Conservation (phyloP, 2,888 invertebrate genomes). For the Drosophila kambysellisi region DNA sequence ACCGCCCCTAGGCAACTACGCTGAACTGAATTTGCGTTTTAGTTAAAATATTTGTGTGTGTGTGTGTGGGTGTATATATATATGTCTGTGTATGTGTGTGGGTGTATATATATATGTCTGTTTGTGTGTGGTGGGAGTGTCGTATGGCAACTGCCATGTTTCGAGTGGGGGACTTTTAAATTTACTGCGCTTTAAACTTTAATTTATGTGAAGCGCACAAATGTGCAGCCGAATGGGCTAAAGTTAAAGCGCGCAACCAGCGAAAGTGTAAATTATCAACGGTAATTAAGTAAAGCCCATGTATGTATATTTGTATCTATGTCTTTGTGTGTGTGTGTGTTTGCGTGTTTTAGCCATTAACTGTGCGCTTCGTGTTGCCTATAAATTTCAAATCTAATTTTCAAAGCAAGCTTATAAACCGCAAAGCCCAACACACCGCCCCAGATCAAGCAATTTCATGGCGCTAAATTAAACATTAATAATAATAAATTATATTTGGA, state of each 20-base stretch:
- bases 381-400: constrained; percentile 76
- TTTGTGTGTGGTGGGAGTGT: constrained; percentile 5
- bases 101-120: background rate
- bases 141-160: constrained; percentile 26
- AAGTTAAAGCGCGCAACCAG: constrained; percentile 57
- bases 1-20: constrained; percentile 20
- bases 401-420: constrained; percentile 51
- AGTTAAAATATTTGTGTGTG: constrained; percentile 49
- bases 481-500: background rate
- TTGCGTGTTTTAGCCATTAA: constrained; percentile 51
- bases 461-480: constrained; percentile 25
- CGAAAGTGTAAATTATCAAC: constrained; percentile 79
- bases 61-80: background rate
- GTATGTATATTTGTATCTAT: constrained; percentile 27
- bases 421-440: constrained; percentile 31
- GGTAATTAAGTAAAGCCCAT: constrained; percentile 74
- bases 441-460: constrained; percentile 32
- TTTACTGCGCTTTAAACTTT: constrained; percentile 76
- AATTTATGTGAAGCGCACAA: constrained; percentile 70
- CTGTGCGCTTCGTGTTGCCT: constrained; percentile 52
- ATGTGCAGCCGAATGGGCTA: constrained; percentile 47
- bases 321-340: constrained; percentile 12
- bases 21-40: constrained; percentile 48
- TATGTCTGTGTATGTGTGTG: constrained; percentile 1
- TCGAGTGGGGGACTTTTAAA: constrained; percentile 31